A percentile compares a stretch with the other conserved stretches of the same genome.
phyloP scores from a whole-genome alignment of 2,888 invertebrate species.

The Heliconius aoede region DNA sequence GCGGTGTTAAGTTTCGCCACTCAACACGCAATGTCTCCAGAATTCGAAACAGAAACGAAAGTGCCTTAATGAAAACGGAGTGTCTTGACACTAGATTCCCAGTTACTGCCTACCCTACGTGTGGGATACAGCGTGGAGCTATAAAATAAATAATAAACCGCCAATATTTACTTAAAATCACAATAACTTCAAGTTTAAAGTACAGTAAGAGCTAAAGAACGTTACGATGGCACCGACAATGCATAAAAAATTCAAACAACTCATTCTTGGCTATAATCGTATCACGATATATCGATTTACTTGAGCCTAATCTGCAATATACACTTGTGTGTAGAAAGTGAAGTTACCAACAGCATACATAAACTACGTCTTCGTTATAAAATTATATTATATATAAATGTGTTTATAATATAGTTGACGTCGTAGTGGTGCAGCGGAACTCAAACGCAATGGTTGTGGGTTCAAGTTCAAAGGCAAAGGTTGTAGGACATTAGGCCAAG shows the following conservation, averaged over 20 bases:
- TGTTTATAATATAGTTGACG: background rate
- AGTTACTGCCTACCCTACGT: background rate
- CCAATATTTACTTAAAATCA: background rate
- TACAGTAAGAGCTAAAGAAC: background rate
- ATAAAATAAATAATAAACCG: too few species aligned
- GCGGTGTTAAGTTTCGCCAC: background rate
- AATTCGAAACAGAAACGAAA: background rate
- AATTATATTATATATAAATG: background rate
- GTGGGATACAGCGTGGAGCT: background rate
- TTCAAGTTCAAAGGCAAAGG: background rate
- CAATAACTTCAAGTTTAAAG: background rate
- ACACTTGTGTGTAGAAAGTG: slow-evolving; percentile 8
- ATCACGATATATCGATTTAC: slow-evolving; percentile 21
- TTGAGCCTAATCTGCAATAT: slow-evolving; percentile 12
- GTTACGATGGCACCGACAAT: background rate
- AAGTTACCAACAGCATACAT: slow-evolving; percentile 15
- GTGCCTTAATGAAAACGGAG: background rate
- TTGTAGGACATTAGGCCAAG: background rate
- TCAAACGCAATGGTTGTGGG: background rate
- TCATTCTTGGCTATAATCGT: slow-evolving; percentile 18
- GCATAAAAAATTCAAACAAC: slow-evolving; percentile 14
- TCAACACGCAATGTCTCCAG: background rate
- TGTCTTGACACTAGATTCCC: background rate
- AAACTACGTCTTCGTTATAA: background rate
- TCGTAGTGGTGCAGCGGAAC: background rate